Percentiles rank a stretch among this genome's conserved stretches.
These are phyloP conservation scores for Nemurella pictetii DNA, from an alignment of 2,888 invertebrate genomes.

Conservation along the genomic window DNA sequence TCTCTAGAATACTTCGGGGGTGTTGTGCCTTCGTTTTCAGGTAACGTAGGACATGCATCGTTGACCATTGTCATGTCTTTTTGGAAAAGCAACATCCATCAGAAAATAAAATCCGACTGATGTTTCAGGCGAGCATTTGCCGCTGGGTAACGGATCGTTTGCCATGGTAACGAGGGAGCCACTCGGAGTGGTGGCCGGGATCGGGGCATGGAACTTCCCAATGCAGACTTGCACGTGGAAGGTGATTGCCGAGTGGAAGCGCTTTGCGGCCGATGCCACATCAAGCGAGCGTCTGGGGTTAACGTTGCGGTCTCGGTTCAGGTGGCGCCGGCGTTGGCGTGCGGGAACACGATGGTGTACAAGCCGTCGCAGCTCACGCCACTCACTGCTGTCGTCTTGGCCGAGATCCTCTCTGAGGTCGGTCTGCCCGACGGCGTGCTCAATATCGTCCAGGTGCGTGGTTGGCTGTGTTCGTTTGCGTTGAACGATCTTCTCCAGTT, in stretches of 20 bases:
- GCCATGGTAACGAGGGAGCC: constrained; percentile 57
- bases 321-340: constrained; percentile 52
- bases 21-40: constrained; percentile 49
- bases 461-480: too few relatives aligned
- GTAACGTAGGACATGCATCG: too few relatives aligned
- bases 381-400: constrained; percentile 56
- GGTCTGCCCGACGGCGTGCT: constrained; percentile 58
- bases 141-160: constrained; percentile 53
- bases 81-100: not conserved
- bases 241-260: constrained; percentile 40
- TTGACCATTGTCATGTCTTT: too few relatives aligned
- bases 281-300: not conserved
- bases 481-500: too few relatives aligned
- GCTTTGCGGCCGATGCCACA: too few relatives aligned
- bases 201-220: constrained; percentile 63
- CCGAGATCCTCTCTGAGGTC: constrained; percentile 55
- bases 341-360: constrained; percentile 59
- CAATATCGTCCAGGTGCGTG: constrained; percentile 56
- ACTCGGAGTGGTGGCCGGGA: constrained; percentile 58
- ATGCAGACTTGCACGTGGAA: constrained; percentile 53
- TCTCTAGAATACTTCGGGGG: constrained; percentile 58
- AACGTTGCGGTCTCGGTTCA: constrained; percentile 29
- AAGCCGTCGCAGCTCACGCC: constrained; percentile 61
- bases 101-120: not conserved
- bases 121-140: constrained; percentile 53